Evolutionary conservation across 2,888 invertebrate species (phyloP), one percentile per base, ranked within the genome.

Genomic region (Polydrusus pterygomalis): DNA sequence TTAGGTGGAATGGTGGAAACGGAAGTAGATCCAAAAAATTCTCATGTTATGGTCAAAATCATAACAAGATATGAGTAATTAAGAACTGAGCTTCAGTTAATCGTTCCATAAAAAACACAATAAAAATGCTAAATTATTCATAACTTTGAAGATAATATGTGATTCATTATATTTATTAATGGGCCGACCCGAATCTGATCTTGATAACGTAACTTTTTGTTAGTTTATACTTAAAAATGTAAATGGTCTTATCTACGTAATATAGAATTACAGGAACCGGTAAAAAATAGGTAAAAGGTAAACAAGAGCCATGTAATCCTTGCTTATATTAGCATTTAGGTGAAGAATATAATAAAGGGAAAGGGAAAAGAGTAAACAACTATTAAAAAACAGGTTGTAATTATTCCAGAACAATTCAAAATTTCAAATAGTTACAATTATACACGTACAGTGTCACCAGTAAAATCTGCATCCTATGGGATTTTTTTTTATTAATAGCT

Each of bases 111-210:
- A 45, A 65, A 47, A 65, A 43, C 18, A 47, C 43, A 34, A 25
- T 65, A 34, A 65, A 70, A 71, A 71, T 64, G 71, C 49, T 51
- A 71, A 71, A 71, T 63, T 71, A 71, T 71, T 71, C 71, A 71
- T 71, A 71, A 71, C 56, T 58, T 70, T 43, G 38, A 18, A 20
- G 70, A 60, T 70, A 54, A 54, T 51, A 51, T 54, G 54, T 54
- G 54, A 54, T 67, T 49, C 67, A 38, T 38, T 70, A 51, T 49
- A 38, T 70, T 70, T 63, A 63, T 70, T 70, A 70, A 62, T 63
- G 63, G 20, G 45, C 70, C 43, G 38, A 43, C 70, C 47, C 60
- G 60, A 70, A 60, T 60, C 45, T 43, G 47, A 72, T 72, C 72
- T 64, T 64, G 72, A 72, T 72, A 72, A 58, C 11, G 38, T 43